phyloP scores from a whole-genome alignment of 1,140 invertebrate genomes.

The Phenacoccus solenopsis region DNA sequence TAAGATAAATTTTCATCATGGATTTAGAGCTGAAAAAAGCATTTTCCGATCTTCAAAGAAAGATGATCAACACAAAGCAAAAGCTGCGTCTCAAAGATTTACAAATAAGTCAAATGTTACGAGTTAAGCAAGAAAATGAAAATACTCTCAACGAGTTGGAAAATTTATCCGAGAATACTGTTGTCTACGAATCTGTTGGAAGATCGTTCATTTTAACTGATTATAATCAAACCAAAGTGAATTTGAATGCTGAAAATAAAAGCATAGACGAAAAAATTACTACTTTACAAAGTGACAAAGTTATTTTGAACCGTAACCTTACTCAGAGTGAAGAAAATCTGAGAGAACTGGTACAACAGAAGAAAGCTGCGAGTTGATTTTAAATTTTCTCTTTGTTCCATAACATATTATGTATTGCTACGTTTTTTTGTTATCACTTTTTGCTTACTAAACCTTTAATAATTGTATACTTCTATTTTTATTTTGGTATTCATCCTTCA shows the following conservation, averaged over 20 bases:
- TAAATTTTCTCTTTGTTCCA: neutral
- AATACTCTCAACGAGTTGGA: constrained; percentile 50
- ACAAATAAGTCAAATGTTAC: constrained; percentile 58
- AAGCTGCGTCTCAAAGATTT: constrained; percentile 64
- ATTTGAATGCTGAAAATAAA: constrained; percentile 46
- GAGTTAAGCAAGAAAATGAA: constrained; percentile 52
- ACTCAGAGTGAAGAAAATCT: constrained; percentile 75
- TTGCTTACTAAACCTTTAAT: neutral
- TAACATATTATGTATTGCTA: neutral
- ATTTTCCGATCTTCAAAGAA: constrained; percentile 65
- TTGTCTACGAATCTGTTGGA: constrained; percentile 65
- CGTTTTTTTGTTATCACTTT: neutral
- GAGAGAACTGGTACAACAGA: constrained; percentile 64
- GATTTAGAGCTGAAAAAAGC: constrained; percentile 39
- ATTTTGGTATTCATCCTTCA: neutral
- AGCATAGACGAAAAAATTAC: constrained; percentile 55
- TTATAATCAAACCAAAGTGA: constrained; percentile 46
- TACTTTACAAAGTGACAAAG: constrained; percentile 48
- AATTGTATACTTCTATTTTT: neutral
- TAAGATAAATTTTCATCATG: neutral
- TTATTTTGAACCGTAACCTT: constrained; percentile 58
- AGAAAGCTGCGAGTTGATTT: constrained; percentile 22
- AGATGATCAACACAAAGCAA: constrained; percentile 64
- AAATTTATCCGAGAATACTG: constrained; percentile 43
- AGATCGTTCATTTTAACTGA: constrained; percentile 67